These are phyloP conservation scores for Cephalotes varians DNA, from an alignment of 2,888 invertebrate species.

Conservation along the genomic window DNA sequence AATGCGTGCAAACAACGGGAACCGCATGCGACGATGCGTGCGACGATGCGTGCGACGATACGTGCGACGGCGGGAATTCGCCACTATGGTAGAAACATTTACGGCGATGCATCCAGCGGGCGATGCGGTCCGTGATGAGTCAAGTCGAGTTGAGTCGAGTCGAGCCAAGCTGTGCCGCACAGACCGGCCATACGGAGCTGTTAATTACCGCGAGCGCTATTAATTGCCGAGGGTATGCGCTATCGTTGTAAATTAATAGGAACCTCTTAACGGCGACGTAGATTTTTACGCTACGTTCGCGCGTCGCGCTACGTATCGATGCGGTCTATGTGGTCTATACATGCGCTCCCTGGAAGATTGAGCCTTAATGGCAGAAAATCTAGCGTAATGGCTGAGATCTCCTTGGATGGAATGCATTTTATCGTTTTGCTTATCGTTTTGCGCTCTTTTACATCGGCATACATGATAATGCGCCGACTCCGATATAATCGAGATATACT, in stretches of 20 bases:
- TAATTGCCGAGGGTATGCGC: slow-evolving; percentile 59
- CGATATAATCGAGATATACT: slow-evolving; percentile 58
- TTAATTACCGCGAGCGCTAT: slow-evolving; percentile 63
- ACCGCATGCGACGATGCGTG: slow-evolving; percentile 17
- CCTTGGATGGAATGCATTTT: slow-evolving; percentile 31
- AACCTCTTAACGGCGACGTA: slow-evolving; percentile 40
- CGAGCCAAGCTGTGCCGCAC: not conserved
- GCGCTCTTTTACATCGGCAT: slow-evolving; percentile 33
- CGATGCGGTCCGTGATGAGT: slow-evolving; percentile 20
- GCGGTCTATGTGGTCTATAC: not conserved
- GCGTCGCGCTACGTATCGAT: slow-evolving; percentile 24
- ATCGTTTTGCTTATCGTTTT: slow-evolving; percentile 30
- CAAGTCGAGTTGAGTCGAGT: slow-evolving; percentile 14
- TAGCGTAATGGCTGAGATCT: slow-evolving; percentile 41
- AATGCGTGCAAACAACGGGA: slow-evolving; percentile 51
- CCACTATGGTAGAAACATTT: not conserved
- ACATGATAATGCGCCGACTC: slow-evolving; percentile 41
- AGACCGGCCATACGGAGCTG: slow-evolving; percentile 19
- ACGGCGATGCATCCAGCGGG: slow-evolving; percentile 19
- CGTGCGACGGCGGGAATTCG: slow-evolving; percentile 14
- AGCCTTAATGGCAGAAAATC: slow-evolving; percentile 47
- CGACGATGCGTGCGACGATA: slow-evolving; percentile 10
- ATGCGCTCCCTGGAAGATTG: slow-evolving; percentile 8
- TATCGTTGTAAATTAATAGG: slow-evolving; percentile 60
- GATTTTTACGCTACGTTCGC: slow-evolving; percentile 7